Evolutionary conservation across 2,113 vertebrate species (phyloP), one percentile per base, ranked within the genome.

Genomic region (Plecotus auritus): DNA sequence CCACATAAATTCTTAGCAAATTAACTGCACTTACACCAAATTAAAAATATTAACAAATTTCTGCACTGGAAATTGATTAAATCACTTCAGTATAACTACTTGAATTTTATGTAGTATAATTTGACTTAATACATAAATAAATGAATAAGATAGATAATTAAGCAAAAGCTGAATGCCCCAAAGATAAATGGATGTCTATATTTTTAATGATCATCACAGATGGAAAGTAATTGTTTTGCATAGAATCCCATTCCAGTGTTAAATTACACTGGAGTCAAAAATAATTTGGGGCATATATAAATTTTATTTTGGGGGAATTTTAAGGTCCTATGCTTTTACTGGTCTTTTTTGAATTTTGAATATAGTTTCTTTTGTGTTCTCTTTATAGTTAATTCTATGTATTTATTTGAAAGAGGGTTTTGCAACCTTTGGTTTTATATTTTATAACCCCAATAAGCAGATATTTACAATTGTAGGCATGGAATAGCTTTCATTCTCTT

Each of bases 221-320:
- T 70, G 89, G 64, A 86, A 96, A 96, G 96, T 91, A 95, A 88
- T 72, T 89, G 49, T 64, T 96, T 97, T 16, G 10, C 69, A 84
- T 3, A 84, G 91, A 95, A 84, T 86, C 74, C 22, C 37, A 89
- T 86, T 83, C 56, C 12, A 59, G 26, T 40, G 16, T 78, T 93
- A 95, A 96, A 94, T 93, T 85, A 84, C 32, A 32, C 26, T 72
- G 42, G 49, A 94, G 40, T 81, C 18, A 95, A 74, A 67, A 88
- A 81, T 88, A 90, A 88, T 88, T 85, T 90, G 32, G 51, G 28
- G 11, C 37, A 90, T 88, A 66, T 91, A 32, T 69, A 92, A 92
- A 86, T 22, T 84, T 61, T 85, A 88, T 90, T 35, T 40, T n/a
- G 28, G 69, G 94, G 37, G 5, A 32, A 73, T 85, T 92, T 96